Base-by-base conservation (phyloP, 2,888 invertebrate genomes). In the Tetrapedia diversipes region DNA sequence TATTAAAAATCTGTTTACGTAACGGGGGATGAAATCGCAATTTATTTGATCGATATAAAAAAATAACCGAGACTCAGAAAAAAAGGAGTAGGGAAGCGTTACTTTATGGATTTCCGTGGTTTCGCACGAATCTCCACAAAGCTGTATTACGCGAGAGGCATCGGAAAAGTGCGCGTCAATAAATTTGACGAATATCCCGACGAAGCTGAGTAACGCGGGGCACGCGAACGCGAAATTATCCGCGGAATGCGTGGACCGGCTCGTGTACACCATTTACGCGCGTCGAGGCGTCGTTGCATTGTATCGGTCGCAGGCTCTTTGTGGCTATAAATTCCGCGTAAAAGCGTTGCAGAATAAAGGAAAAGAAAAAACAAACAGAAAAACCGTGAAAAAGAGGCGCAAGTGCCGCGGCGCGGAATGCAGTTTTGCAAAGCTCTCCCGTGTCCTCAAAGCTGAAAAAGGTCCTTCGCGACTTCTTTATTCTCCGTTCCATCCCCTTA, bases 341-440 rank as follows among this genome's bases (percentile, higher is more conserved):
- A n/a, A n/a, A n/a, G n/a, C n/a, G 63, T 37, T n/a, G 66, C 22
- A 49, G 65, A 57, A 71, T 81, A 81, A 81, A 81, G 79, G 81
- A 22, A 47, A 81, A 76, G 72, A 75, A n/a, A n/a, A n/a, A n/a
- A n/a, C n/a, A n/a, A n/a, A n/a, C n/a, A n/a, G n/a, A n/a, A n/a
- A n/a, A n/a, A n/a, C n/a, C n/a, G n/a, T n/a, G n/a, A n/a, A 22
- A 47, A 81, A 76, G 72, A 75, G 60, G 56, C 45, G 60, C 54
- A 63, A 69, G 47, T 51, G 49, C 61, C 41, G 57, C 67, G 71
- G 19, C 68, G 54, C 51, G 56, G 67, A 74, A 72, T 65, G 76
- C 68, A 73, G 76, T 68, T n/a, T n/a, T 32, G 39, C 45, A 37
- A 74, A 61, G 60, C 61, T n/a, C n/a, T n/a, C 53, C 34, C 53